Conservation (phyloP, 2,888 invertebrate species). For the Branchinecta sandiegonensis region DNA sequence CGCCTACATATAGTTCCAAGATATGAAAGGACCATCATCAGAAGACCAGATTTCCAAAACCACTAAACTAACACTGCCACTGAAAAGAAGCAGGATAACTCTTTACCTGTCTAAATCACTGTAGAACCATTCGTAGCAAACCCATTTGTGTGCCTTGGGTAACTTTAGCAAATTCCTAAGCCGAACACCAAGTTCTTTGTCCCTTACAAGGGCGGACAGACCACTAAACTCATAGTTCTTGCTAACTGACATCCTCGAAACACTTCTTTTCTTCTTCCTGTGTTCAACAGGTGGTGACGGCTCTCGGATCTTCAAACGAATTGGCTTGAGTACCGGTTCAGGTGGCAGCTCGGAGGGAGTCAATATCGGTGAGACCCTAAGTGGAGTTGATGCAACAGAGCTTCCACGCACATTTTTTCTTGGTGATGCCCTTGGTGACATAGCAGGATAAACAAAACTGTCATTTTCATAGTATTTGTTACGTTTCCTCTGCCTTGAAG, state of each 20-base stretch:
- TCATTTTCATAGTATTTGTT: not conserved
- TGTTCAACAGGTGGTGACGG: not conserved
- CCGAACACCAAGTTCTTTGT: constrained; percentile 51
- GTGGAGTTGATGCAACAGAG: not conserved
- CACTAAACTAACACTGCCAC: not conserved
- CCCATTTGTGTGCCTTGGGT: constrained; percentile 98
- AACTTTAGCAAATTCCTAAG: constrained; percentile 82
- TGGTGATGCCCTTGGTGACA: not conserved
- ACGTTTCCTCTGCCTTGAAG: not conserved
- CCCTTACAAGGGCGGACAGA: constrained; percentile 5
- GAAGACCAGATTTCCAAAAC: not conserved
- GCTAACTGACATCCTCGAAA: not conserved
- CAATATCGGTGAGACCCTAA: not conserved
- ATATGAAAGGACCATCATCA: not conserved
- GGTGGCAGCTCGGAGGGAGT: not conserved
- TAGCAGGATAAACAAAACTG: constrained; percentile 8
- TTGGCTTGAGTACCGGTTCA: not conserved
- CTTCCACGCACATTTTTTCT: not conserved
- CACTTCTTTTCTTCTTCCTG: not conserved
- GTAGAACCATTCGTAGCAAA: constrained; percentile 99
- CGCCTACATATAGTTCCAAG: not conserved
- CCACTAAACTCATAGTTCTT: not conserved
- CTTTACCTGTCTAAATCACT: constrained; percentile 76
- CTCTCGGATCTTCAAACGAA: not conserved
- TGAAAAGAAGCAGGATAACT: constrained; percentile 28